phyloP scores from a whole-genome alignment of 2,797 vertebrate genomes.

The Karalla daura region DNA sequence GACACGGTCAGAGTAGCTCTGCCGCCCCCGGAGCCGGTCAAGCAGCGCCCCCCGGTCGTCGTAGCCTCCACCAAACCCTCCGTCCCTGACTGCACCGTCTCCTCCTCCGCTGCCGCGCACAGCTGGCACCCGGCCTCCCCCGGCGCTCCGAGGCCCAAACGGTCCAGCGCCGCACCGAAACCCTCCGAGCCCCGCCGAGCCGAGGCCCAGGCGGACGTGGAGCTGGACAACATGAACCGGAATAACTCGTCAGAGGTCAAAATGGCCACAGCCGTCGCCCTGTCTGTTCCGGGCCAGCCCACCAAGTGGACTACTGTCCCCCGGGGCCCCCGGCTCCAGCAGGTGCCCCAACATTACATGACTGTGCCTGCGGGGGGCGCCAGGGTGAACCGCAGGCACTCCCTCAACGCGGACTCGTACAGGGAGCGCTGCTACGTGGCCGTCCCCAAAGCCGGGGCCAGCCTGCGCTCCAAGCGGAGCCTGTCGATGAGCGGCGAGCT shows the following conservation, averaged over 20 bases:
- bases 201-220: constrained; percentile 82
- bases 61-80: constrained; percentile 78
- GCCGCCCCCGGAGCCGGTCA: constrained; percentile 68
- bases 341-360: constrained; percentile 89
- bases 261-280: constrained; percentile 62
- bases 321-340: constrained; percentile 84
- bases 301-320: constrained; percentile 81
- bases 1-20: constrained; percentile 86
- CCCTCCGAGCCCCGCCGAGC: constrained; percentile 75
- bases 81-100: constrained; percentile 91
- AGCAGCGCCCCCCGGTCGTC: constrained; percentile 52
- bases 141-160: constrained; percentile 88
- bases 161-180: constrained; percentile 82
- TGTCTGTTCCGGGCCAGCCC: constrained; percentile 69
- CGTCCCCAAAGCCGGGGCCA: constrained; percentile 75
- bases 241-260: constrained; percentile 92
- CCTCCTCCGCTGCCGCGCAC: constrained; percentile 91
- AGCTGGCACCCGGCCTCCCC: constrained; percentile 91
- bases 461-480: constrained; percentile 90
- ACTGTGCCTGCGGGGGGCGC: constrained; percentile 89
- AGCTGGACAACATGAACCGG: constrained; percentile 93
- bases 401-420: constrained; percentile 87
- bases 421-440: constrained; percentile 79
- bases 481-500: constrained; percentile 93
- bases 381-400: constrained; percentile 89